Evolutionary conservation across 2,888 invertebrate species (phyloP).

Genomic region (Tetramorium bicarinatum): DNA sequence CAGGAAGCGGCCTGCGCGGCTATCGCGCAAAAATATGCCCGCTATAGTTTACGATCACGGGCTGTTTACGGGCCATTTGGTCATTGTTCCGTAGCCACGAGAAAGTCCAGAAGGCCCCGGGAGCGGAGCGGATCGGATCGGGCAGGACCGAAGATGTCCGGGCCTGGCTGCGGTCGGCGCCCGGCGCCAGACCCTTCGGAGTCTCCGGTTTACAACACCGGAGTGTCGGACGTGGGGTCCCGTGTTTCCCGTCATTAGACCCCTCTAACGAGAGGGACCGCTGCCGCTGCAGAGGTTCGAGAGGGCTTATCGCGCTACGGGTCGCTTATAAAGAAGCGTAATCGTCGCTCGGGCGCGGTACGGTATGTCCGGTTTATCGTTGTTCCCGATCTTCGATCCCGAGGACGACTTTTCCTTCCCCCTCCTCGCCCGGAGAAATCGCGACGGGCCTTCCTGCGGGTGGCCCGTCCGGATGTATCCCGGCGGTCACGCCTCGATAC

Average conservation of each 20-base stretch:
- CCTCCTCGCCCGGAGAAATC: not conserved
- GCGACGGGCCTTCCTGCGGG: constrained; percentile 1
- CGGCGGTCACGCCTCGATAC: not conserved
- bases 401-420: constrained; percentile 6
- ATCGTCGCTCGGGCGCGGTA: constrained; percentile 18
- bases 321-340: constrained; percentile 46
- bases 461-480: not conserved
- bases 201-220: constrained; percentile 54
- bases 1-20: constrained; percentile 56
- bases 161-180: constrained; percentile 76
- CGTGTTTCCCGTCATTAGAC: constrained; percentile 70
- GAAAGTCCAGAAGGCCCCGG: constrained; percentile 75
- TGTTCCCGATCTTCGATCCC: constrained; percentile 24
- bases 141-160: constrained; percentile 62
- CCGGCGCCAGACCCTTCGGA: constrained; percentile 70
- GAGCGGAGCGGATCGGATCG: constrained; percentile 6
- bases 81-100: constrained; percentile 60
- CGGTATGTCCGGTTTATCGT: constrained; percentile 29
- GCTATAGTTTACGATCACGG: constrained; percentile 74
- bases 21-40: constrained; percentile 10
- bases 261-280: constrained; percentile 70
- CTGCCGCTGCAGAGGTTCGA: constrained; percentile 56
- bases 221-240: constrained; percentile 68
- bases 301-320: constrained; percentile 39
- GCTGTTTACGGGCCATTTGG: constrained; percentile 74